Evolutionary conservation across 2,888 invertebrate species (phyloP), one percentile per base, ranked within the genome.

Genomic region (Lepetodrilus schrolli): DNA sequence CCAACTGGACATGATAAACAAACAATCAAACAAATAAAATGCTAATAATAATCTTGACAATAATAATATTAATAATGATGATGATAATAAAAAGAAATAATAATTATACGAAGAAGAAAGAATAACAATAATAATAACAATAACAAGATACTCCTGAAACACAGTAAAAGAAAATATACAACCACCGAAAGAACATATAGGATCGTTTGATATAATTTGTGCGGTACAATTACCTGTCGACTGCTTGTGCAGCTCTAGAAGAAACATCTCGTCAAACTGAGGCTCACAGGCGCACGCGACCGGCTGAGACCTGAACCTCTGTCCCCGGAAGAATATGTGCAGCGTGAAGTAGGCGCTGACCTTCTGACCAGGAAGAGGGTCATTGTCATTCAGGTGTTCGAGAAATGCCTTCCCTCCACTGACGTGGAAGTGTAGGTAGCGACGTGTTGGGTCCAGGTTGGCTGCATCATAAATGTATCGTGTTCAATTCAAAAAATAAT

Each of bases 241-340:
- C 10, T 88, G 86, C 76, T 88, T 89, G 77, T 90, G 89, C 3
- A 90, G 80, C 76, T 90, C 90, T 10, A 90, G 74, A 23, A 90
- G 82, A 76, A 90, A 90, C 7, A 88, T 89, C 71, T 90, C 90
- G 76, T 88, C 86, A 51, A 90, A 84, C 51, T 85, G 85, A 1
- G 90, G 90, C 77, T 90, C 90, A 84, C 89, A 89, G 3, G 89
- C 88, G 80, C 89, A 90, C 0, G 89, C 85, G 10, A 87, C 84
- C 0, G 89, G 87, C 4, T 86, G 77, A 10, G 90, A 89, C 72
- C 83, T 84, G 77, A 89, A 90, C 58, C 90, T 80, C 79, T 90
- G 90, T 37, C 88, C 89, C 10, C 89, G 79, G 78, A 90, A 90
- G 75, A 86, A 80, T 13, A 90, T 72, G 74, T 90, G 89, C 3